These are phyloP conservation scores for Sparus aurata DNA, from an alignment of 2,797 vertebrate genomes.

Conservation along the genomic window DNA sequence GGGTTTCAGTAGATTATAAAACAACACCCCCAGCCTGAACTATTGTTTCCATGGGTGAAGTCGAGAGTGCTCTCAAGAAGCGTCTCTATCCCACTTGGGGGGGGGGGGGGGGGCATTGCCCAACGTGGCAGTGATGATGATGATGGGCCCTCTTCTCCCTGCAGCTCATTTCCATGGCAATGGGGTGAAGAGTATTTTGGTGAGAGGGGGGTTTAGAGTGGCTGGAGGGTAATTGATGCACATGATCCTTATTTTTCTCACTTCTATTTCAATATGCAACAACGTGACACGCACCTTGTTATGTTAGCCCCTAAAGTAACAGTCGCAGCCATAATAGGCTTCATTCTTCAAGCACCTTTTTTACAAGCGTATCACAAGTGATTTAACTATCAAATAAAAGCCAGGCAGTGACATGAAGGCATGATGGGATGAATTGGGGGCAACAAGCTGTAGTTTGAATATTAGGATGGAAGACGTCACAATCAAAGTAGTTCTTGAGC, in stretches of 20 bases:
- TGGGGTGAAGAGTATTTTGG: constrained; percentile 39
- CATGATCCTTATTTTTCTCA: constrained; percentile 34
- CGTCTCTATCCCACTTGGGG: constrained; percentile 37
- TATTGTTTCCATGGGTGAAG: constrained; percentile 73
- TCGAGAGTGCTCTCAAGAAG: constrained; percentile 57
- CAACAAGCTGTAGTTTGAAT: constrained; percentile 13
- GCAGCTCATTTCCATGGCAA: constrained; percentile 58
- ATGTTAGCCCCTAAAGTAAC: neutral
- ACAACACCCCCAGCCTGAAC: constrained; percentile 39
- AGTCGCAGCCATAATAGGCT: constrained; percentile 2
- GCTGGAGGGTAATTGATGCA: constrained; percentile 29
- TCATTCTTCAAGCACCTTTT: neutral
- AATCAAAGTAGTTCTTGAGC: constrained; percentile 26
- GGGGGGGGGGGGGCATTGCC: too few relatives aligned
- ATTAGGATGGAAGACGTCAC: constrained; percentile 19
- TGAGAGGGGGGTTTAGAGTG: constrained; percentile 6
- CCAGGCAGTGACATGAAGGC: neutral
- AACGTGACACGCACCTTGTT: neutral
- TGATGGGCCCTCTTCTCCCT: constrained; percentile 46
- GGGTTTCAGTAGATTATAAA: constrained; percentile 41
- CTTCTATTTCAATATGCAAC: constrained; percentile 4
- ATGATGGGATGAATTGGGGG: neutral
- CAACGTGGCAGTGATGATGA: too few relatives aligned
- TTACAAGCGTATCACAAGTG: constrained; percentile 9
- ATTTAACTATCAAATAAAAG: constrained; percentile 11